Evolutionary conservation across 2,113 vertebrate species (phyloP), one percentile per base, ranked within the genome.

Genomic region (Leucopsar rothschildi): DNA sequence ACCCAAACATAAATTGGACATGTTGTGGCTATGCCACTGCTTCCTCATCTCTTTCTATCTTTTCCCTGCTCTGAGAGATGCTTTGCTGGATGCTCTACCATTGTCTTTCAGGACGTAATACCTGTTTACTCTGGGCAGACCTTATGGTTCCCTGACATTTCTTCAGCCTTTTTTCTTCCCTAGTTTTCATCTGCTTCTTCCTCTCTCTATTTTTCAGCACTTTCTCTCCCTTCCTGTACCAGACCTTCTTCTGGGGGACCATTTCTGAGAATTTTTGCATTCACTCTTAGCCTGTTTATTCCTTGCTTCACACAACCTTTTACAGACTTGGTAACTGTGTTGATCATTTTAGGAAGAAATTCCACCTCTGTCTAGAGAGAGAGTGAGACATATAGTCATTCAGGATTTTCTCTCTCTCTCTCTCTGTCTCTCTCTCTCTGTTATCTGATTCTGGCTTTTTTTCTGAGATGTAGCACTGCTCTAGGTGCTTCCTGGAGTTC

Each of bases 291-390:
- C 15, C 44, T 60, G 4, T 69, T 49, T 72, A 11, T 44, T 77
- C 18, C 6, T 57, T 50, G 25, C 11, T 88, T 86, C 18, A 25
- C 0, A 0, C 11, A 49, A 35, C 12, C 19, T 59, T 81, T 59
- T 61, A 69, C 19, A 55, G 29, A 59, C 9, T 1, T 5, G 24
- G 7, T 25, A 65, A 47, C 9, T 65, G 40, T 47, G 14, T 15
- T 64, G 70, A 45, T 56, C 40, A 60, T 12, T 15, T 47, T 52
- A 59, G 29, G 42, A 77, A 83, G 23, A 92, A 91, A 40, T 22
- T 61, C 12, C 22, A 55, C 5, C 9, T 73, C 21, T 64, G 1
- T 53, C 14, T 12, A 18, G 7, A 9, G 27, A 70, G 11, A 15
- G 8, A 11, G 20, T 79, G 6, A 23, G 35, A 60, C 6, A 39